Percentiles rank a stretch among this genome's conserved stretches.
Conservation (phyloP, 1,140 invertebrate genomes). For the Neelides sp. region DNA sequence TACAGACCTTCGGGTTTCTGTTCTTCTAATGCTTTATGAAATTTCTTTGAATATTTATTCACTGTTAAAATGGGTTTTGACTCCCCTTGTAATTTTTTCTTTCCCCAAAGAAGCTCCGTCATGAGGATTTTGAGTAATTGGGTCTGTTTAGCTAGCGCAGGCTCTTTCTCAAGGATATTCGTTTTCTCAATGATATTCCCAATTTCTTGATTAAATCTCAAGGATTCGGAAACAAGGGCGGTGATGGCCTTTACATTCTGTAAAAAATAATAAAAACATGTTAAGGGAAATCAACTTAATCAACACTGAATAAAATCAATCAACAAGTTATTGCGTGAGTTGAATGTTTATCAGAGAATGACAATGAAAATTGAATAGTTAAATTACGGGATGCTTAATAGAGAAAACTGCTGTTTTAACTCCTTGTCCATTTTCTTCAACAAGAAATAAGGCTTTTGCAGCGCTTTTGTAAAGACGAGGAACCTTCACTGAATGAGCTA, state of each 20-base stretch:
- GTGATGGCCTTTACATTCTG: slow-evolving; percentile 57
- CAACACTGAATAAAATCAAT: slow-evolving; percentile 9
- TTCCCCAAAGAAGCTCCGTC: slow-evolving; percentile 69
- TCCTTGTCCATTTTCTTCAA: slow-evolving; percentile 52
- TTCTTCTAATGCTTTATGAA: slow-evolving; percentile 30
- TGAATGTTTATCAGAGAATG: background rate
- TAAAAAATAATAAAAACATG: slow-evolving; percentile 36
- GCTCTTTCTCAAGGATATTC: slow-evolving; percentile 49
- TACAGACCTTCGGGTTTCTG: slow-evolving; percentile 10
- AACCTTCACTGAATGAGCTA: slow-evolving; percentile 48
- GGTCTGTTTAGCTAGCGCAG: slow-evolving; percentile 45
- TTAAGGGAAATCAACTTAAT: slow-evolving; percentile 15
- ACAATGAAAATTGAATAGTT: slow-evolving; percentile 3
- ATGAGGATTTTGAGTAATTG: slow-evolving; percentile 60
- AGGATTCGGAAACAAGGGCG: slow-evolving; percentile 56
- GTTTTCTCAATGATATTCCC: slow-evolving; percentile 44
- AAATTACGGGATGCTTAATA: slow-evolving; percentile 41
- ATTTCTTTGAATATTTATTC: slow-evolving; percentile 44
- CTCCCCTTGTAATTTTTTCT: slow-evolving; percentile 47
- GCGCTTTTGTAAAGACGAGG: slow-evolving; percentile 60
- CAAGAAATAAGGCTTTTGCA: slow-evolving; percentile 50
- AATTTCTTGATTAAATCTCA: slow-evolving; percentile 51
- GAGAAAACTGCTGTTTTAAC: slow-evolving; percentile 51
- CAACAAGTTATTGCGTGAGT: background rate
- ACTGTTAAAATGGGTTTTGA: slow-evolving; percentile 54